Evolutionary conservation across 1,140 invertebrate species (phyloP).

Genomic region (Drosophila varians): DNA sequence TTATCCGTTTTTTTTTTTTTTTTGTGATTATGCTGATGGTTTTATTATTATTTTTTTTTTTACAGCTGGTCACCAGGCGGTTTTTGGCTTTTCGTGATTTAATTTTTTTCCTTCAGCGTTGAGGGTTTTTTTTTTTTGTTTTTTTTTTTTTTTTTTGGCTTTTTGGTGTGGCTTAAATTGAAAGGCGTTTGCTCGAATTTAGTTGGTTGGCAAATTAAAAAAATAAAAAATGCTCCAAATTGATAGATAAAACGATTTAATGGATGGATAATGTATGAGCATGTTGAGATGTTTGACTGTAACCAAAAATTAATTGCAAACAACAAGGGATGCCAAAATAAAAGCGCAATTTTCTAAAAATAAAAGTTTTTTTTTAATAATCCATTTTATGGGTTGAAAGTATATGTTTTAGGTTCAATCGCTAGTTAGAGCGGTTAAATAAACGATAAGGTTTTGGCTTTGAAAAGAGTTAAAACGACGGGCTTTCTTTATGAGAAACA

Average conservation of each 20-base stretch:
- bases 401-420: too few species aligned
- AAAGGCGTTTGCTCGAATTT: constrained; percentile 19
- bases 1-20: constrained; percentile 16
- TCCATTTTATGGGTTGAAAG: neutral
- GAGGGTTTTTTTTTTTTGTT: neutral
- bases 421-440: too few species aligned
- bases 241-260: constrained; percentile 24
- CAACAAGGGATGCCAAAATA: neutral
- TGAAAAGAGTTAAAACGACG: too few species aligned
- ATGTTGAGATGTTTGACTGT: neutral
- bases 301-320: neutral
- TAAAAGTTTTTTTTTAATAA: neutral
- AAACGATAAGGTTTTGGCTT: too few species aligned
- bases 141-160: too few species aligned
- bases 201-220: constrained; percentile 4
- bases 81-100: constrained; percentile 17
- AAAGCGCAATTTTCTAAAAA: neutral
- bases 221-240: constrained; percentile 16
- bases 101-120: constrained; percentile 2
- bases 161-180: constrained; percentile 14
- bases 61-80: neutral
- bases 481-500: neutral
- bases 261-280: constrained; percentile 3
- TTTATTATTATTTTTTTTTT: constrained; percentile 22
- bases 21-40: constrained; percentile 40